phyloP scores from a whole-genome alignment of 1,140 invertebrate species.

The Scaptodrosophila lebanonensis region DNA sequence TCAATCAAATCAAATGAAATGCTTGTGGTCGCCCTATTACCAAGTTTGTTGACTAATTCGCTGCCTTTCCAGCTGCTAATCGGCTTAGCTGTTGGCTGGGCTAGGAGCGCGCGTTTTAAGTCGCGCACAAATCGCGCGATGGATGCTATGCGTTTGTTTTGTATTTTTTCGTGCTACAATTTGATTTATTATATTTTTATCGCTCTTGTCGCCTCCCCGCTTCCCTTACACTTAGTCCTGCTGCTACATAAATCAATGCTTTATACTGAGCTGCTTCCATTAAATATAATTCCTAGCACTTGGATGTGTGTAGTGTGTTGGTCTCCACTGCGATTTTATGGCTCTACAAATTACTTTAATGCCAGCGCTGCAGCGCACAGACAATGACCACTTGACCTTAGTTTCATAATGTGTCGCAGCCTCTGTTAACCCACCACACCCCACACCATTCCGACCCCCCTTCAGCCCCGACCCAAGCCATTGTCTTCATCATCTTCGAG shows the following conservation, averaged over 20 bases:
- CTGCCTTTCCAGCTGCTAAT: slow-evolving; percentile 24
- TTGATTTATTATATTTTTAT: slow-evolving; percentile 35
- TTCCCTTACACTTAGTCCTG: slow-evolving; percentile 19
- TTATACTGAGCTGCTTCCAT: slow-evolving; percentile 6
- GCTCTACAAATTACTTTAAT: slow-evolving; percentile 46
- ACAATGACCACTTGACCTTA: slow-evolving; percentile 57
- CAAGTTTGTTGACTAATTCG: slow-evolving; percentile 28
- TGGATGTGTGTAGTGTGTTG: slow-evolving; percentile 16
- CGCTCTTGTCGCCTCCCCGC: background rate
- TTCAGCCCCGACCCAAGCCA: too few relatives aligned
- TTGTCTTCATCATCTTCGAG: too few relatives aligned
- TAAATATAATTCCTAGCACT: slow-evolving; percentile 16
- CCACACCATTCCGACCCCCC: background rate
- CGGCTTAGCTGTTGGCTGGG: slow-evolving; percentile 34
- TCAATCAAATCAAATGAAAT: too few relatives aligned
- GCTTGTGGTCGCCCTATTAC: too few relatives aligned
- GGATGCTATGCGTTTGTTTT: slow-evolving; percentile 1
- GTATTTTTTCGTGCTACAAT: background rate
- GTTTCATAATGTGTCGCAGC: slow-evolving; percentile 19
- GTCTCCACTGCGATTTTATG: slow-evolving; percentile 26
- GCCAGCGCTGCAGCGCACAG: slow-evolving; percentile 14
- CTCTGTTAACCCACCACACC: background rate
- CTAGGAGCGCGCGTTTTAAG: slow-evolving; percentile 24
- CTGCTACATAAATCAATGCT: slow-evolving; percentile 17
- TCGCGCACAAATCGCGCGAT: slow-evolving; percentile 7